Percentiles rank a stretch among this genome's conserved stretches.
Evolutionary conservation across 2,797 vertebrate genomes (phyloP).

Genomic region (Heterohyrax brucei): DNA sequence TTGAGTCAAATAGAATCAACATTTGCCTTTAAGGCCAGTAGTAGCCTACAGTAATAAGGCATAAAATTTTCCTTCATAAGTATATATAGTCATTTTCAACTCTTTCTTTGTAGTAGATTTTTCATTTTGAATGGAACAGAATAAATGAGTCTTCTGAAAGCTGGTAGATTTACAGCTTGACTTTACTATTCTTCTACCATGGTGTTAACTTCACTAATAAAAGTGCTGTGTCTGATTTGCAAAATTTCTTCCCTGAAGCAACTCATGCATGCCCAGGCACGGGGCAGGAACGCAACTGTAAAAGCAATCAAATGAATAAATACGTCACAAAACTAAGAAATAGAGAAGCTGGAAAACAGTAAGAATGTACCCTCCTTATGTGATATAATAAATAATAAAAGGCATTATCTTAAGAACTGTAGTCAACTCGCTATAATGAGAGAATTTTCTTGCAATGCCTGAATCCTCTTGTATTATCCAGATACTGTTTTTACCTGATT

Average conservation of each 20-base stretch:
- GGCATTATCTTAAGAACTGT: background rate
- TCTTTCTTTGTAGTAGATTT: slow-evolving; percentile 39
- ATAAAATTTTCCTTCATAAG: slow-evolving; percentile 69
- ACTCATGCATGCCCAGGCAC: background rate
- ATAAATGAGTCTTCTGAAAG: slow-evolving; percentile 74
- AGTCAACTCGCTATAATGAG: background rate
- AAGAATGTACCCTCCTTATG: background rate
- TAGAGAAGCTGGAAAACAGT: background rate
- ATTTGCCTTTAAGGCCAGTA: background rate
- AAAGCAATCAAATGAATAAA: background rate
- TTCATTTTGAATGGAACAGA: slow-evolving; percentile 42
- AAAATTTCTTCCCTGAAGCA: slow-evolving; percentile 64
- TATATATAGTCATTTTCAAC: background rate
- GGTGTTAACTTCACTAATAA: slow-evolving; percentile 57
- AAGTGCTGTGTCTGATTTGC: slow-evolving; percentile 66
- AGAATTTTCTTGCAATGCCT: background rate
- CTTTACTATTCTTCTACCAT: slow-evolving; percentile 55
- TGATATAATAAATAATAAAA: background rate
- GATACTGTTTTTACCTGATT: background rate
- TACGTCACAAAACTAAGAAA: background rate
- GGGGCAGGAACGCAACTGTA: background rate
- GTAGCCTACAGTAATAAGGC: slow-evolving; percentile 54
- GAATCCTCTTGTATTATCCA: background rate
- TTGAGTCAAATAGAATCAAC: slow-evolving; percentile 76
- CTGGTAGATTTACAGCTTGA: slow-evolving; percentile 69